Conservation (phyloP, 2,888 invertebrate genomes). For the Rotaria socialis region DNA sequence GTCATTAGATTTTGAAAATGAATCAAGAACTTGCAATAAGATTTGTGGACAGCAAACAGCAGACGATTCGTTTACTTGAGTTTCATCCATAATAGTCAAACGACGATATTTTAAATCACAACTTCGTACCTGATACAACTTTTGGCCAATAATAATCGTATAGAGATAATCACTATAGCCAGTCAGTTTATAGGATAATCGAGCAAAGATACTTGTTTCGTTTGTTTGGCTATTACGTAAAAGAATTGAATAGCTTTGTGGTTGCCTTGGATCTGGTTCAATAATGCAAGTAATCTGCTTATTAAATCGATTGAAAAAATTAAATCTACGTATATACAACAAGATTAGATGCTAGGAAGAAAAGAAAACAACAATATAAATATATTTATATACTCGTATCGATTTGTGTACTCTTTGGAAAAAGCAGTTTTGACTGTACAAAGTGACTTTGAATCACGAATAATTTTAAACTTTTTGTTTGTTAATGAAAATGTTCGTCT, state of each 20-base stretch:
- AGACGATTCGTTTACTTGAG: neutral
- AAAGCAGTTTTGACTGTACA: neutral
- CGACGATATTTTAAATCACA: conserved; percentile 2
- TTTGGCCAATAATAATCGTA: neutral
- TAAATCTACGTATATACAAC: neutral
- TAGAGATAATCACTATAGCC: neutral
- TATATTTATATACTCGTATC: neutral
- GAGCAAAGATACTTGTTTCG: neutral
- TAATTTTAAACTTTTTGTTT: neutral
- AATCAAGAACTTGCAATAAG: neutral
- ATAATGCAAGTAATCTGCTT: neutral
- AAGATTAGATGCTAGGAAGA: neutral
- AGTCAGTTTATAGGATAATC: neutral
- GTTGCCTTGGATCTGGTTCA: neutral
- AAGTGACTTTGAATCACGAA: neutral
- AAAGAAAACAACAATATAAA: neutral
- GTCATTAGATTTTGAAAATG: neutral
- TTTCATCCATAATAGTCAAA: neutral
- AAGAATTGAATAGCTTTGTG: neutral
- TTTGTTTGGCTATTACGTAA: neutral
- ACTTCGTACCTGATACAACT: neutral
- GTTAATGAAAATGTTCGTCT: neutral
- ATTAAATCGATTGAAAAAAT: neutral
- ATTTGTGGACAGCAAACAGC: neutral
- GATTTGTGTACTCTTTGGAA: neutral